These are phyloP conservation scores for Pandion haliaetus DNA, from an alignment of 2,113 vertebrate species.

Conservation along the genomic window DNA sequence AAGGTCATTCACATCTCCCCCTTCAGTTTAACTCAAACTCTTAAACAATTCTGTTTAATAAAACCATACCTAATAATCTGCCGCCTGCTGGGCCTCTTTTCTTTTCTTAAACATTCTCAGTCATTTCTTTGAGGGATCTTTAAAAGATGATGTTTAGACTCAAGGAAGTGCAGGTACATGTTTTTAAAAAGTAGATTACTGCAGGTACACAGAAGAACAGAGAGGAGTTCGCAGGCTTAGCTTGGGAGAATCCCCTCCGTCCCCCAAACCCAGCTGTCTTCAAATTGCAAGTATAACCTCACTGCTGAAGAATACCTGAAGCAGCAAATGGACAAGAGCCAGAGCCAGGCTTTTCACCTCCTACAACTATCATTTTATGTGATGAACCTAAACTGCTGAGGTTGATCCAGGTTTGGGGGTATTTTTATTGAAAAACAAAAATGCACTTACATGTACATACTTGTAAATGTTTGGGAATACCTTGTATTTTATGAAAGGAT, in stretches of 20 bases:
- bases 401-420: not conserved
- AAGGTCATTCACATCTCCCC: not conserved
- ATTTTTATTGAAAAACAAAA: not conserved
- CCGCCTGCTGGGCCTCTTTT: not conserved
- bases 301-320: not conserved
- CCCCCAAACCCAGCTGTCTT: not conserved
- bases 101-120: not conserved
- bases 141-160: not conserved
- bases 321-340: not conserved
- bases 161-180: not conserved
- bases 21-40: not conserved
- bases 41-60: not conserved
- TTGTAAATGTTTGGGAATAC: not conserved
- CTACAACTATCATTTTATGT: not conserved
- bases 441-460: not conserved
- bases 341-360: not conserved
- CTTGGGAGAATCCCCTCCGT: not conserved
- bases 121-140: not conserved
- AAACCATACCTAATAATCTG: not conserved
- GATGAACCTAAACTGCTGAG: not conserved
- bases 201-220: not conserved
- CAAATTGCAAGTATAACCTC: not conserved
- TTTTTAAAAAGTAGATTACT: not conserved
- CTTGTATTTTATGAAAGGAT: not conserved
- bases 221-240: not conserved